Evolutionary conservation across 2,888 invertebrate genomes (phyloP).

Genomic region (Anodontia alba): DNA sequence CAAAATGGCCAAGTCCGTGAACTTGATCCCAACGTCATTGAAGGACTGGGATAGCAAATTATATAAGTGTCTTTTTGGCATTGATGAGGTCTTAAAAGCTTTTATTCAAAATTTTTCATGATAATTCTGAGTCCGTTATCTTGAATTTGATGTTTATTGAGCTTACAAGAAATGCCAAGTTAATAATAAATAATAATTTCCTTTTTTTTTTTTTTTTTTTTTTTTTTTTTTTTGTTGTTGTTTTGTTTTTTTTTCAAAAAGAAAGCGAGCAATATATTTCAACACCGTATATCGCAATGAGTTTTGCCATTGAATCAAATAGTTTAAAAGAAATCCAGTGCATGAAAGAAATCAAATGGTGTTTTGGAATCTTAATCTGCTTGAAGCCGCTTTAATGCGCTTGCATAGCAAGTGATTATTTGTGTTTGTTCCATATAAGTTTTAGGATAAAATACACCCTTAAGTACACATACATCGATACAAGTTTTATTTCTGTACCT

Average conservation of each 20-base stretch:
- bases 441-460: neutral
- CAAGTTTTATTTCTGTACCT: neutral
- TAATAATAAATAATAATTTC: no score
- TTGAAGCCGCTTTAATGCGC: neutral
- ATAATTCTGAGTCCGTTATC: no score
- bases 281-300: neutral
- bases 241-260: no score
- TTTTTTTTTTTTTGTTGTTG: neutral
- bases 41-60: no score
- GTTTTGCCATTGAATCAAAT: slow-evolving; percentile 14
- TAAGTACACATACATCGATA: slow-evolving; percentile 10
- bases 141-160: neutral
- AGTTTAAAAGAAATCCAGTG: neutral
- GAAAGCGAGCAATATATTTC: neutral
- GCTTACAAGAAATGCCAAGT: no score
- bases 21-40: no score
- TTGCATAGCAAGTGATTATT: neutral
- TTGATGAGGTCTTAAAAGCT: no score
- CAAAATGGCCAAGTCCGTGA: no score
- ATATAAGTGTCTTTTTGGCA: no score
- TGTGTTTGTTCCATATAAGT: neutral
- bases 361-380: slow-evolving; percentile 10
- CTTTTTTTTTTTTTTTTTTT: neutral
- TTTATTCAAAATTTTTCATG: no score
- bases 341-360: slow-evolving; percentile 3